Base-by-base conservation (phyloP, 2,797 vertebrate genomes). In the Myotis planiceps region DNA sequence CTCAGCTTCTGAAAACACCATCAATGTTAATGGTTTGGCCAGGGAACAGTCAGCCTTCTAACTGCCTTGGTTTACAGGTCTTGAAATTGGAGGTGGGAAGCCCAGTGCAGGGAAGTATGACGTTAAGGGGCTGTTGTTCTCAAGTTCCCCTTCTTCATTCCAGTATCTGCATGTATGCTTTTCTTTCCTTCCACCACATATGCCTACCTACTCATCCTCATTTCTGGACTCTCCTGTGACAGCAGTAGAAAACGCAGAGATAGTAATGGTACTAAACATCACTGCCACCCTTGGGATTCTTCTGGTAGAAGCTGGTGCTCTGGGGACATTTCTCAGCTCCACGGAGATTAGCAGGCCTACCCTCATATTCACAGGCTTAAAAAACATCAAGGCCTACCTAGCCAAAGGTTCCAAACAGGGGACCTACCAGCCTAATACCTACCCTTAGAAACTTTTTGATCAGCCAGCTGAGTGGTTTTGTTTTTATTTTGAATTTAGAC, bases 1-100 rank as follows among this genome's bases (percentile, higher is more conserved):
- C 97, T 99, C 99, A 0, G 99, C 98, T 0, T 99, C 99, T 99
- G 98, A 74, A 98, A 92, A 89, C 12, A 96, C 84, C 92, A 65
- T 47, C 88, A 89, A 1, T 10, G 15, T 95, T 92, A 97, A 85
- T 23, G 49, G 42, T 37, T 25, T 69, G 81, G 81, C 69, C 16
- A 53, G 53, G 25, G 65, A 65, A 86, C 5, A 21, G 4, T 37
- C 7, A 7, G 45, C 87, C 75, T 92, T 85, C 49, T 84, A 71
- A 83, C 16, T 23, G 32, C 34, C 55, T 25, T 47, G 15, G 9
- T 18, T 27, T 13, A 37, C 1, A 68, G 15, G 74, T 23, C 47
- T 25, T 19, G 29, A 79, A 16, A 6, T 3, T 8, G 32, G 37
- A 88, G 76, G 58, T 6, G 5, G 47, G 23, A 45, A 47, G 76